Base-by-base conservation (phyloP, 2,888 invertebrate species). In the Rambutsinella grinnellia region DNA sequence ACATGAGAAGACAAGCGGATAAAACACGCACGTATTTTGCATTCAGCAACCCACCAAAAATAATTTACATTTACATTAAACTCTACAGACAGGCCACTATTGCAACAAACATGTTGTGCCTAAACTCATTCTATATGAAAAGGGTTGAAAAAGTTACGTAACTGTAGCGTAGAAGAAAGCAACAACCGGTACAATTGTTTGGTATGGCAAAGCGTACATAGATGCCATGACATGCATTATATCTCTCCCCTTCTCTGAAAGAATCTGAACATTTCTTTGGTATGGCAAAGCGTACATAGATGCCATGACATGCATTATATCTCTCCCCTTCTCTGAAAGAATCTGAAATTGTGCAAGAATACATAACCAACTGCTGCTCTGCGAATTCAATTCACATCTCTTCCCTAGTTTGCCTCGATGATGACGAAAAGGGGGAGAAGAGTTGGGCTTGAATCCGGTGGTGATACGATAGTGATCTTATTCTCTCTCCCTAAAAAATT, bases 121-220 rank as follows among this genome's bases (percentile, higher is more conserved):
- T n/a, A n/a, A n/a, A n/a, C n/a, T n/a, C n/a, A n/a, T n/a, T n/a
- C n/a, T n/a, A n/a, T n/a, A n/a, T n/a, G n/a, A n/a, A n/a, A n/a
- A n/a, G n/a, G n/a, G n/a, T n/a, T n/a, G n/a, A n/a, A n/a, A n/a
- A n/a, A n/a, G n/a, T n/a, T n/a, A n/a, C n/a, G n/a, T n/a, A n/a
- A n/a, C n/a, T n/a, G n/a, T n/a, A n/a, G n/a, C n/a, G n/a, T n/a
- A n/a, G n/a, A n/a, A n/a, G n/a, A n/a, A n/a, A n/a, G n/a, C n/a
- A n/a, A n/a, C n/a, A n/a, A n/a, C n/a, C n/a, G n/a, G n/a, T n/a
- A n/a, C n/a, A n/a, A 28, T 28, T 57, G 23, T 57, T 57, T 57
- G 57, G 57, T 57, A 57, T 57, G 57, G 17, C 27, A 36, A 57
- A 28, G 17, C 28, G 57, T 57, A 36, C 27, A 57, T 57, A 57